Evolutionary conservation across 2,888 invertebrate species (phyloP), one percentile per base, ranked within the genome.

Genomic region (Trimorus sp.): DNA sequence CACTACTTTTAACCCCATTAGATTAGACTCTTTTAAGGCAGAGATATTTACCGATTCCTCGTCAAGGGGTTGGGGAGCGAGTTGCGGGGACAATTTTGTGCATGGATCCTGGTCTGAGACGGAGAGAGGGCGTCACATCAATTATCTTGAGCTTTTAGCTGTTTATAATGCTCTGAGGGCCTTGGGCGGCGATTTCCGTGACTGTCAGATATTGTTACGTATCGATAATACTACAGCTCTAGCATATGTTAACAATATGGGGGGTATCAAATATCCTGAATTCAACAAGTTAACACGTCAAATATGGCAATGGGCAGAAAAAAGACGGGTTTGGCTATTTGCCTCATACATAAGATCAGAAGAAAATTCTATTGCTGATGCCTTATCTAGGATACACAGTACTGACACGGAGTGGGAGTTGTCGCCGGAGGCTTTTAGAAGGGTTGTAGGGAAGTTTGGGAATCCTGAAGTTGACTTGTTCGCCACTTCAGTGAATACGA

Each of bases 151-250:
- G 42, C 15, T 79, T 6, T 16, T 74, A 14, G 68, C 68, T 9
- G 56, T 68, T 37, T 54, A 56, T 16, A 60, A 63, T 12, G 79
- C 71, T 9, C 42, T 84, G 15, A 56, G 71, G 74, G 73, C 58
- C n/a, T 82, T 82, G 53, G 82, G 62, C 11, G 15, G 14, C 11
- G 58, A 71, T 40, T 58, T 60, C 14, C 2, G 58, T 42, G 51
- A 81, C 38, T 75, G 78, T 45, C 51, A 83, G 26, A 53, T 84
- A 9, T 58, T 84, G 6, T 40, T 82, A 14, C 58, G 77, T 68
- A 48, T 75, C 11, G 77, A 82, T 56, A 85, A 84, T 45, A 84
- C 76, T 11, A 85, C 85, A 9, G 84, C 83, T 6, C 54, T 82
- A 59, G 74, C 84, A 6, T 83, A 85, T 51, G 38, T 83, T 37